These are phyloP conservation scores for Tapirus terrestris DNA, from an alignment of 2,113 vertebrate genomes.

Conservation along the genomic window DNA sequence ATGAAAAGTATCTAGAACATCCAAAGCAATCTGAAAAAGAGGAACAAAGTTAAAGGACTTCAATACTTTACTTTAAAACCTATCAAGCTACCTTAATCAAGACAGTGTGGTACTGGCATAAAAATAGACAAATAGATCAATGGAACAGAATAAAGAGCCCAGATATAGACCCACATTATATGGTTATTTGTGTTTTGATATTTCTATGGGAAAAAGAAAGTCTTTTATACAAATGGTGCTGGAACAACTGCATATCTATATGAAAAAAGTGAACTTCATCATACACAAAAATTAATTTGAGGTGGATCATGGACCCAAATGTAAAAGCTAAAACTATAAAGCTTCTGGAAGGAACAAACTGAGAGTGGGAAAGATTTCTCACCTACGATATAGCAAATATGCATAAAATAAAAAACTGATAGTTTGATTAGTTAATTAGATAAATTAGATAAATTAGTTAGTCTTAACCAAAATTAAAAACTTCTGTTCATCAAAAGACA, in stretches of 20 bases:
- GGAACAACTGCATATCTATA: background rate
- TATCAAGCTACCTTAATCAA: background rate
- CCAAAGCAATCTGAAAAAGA: background rate
- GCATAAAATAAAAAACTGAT: background rate
- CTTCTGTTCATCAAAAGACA: background rate
- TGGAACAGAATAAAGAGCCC: background rate
- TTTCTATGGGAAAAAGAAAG: background rate
- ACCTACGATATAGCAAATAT: background rate
- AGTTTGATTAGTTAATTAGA: too few relatives aligned
- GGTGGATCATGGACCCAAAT: background rate
- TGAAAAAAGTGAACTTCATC: background rate
- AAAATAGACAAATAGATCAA: background rate
- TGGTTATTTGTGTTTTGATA: conserved; percentile 6
- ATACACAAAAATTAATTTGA: background rate
- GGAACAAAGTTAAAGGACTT: background rate
- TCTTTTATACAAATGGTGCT: background rate
- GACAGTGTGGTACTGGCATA: background rate
- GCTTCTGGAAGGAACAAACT: background rate
- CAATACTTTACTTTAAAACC: background rate
- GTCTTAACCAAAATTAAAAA: background rate
- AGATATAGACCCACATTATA: background rate
- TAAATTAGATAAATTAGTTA: too few relatives aligned
- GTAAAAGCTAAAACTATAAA: conserved; percentile 1
- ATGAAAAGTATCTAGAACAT: conserved; percentile 1
- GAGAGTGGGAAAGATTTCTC: background rate